Conservation (phyloP, 1,140 invertebrate genomes). For the Bombus superbus region DNA sequence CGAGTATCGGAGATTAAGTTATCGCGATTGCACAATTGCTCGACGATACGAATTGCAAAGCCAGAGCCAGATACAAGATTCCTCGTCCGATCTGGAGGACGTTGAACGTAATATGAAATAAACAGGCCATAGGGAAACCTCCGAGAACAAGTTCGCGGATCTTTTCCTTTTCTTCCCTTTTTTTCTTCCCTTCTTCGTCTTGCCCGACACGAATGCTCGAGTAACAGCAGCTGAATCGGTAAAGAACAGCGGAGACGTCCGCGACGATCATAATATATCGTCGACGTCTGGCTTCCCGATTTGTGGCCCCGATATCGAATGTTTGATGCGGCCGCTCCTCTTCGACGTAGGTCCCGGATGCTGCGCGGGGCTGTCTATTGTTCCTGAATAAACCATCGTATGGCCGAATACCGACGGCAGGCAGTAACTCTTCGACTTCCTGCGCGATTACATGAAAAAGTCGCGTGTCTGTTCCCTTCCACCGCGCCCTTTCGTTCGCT, state of each 20-base stretch:
- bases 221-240: conserved; percentile 52
- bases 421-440: conserved; percentile 68
- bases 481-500: neutral
- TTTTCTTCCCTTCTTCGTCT: neutral
- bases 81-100: neutral
- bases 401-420: conserved; percentile 70
- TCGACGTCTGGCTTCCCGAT: conserved; percentile 66
- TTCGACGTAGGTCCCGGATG: conserved; percentile 71
- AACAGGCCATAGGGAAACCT: conserved; percentile 9
- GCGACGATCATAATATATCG: conserved; percentile 65
- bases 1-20: neutral
- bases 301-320: conserved; percentile 63
- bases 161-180: neutral
- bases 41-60: conserved; percentile 4
- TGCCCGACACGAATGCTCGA: neutral
- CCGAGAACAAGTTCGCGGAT: neutral
- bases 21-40: conserved; percentile 3
- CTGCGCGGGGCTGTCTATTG: conserved; percentile 72
- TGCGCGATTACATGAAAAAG: conserved; percentile 61
- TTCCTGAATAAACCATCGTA: conserved; percentile 79
- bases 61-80: neutral
- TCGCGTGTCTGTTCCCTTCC: conserved; percentile 48
- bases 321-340: conserved; percentile 74
- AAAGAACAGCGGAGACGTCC: conserved; percentile 51
- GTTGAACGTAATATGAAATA: conserved; percentile 11